phyloP scores from a whole-genome alignment of 2,797 vertebrate species.

The Knipowitschia caucasica region DNA sequence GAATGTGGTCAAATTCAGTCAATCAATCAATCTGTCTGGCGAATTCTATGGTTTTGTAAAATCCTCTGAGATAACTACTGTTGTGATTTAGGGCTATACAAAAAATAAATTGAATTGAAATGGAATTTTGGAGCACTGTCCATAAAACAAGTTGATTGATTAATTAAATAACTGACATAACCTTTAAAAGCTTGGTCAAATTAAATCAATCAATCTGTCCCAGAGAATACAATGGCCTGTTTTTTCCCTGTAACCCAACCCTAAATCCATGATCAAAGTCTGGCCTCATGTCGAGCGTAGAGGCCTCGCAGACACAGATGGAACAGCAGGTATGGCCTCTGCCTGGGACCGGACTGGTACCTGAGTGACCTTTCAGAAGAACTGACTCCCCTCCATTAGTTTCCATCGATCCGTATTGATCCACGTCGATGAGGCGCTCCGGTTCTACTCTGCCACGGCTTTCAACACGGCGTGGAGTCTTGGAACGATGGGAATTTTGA shows the following conservation, averaged over 20 bases:
- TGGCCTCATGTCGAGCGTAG: not conserved
- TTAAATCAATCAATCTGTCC: not conserved
- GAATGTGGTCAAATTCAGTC: too few relatives aligned
- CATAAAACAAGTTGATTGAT: too few relatives aligned
- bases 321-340: constrained; percentile 28
- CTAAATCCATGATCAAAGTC: constrained; percentile 7
- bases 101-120: too few relatives aligned
- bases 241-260: not conserved
- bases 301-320: not conserved
- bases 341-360: constrained; percentile 41
- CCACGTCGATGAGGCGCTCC: constrained; percentile 41
- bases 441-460: constrained; percentile 19
- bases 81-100: too few relatives aligned
- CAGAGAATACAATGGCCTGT: not conserved
- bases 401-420: constrained; percentile 53
- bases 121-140: too few relatives aligned
- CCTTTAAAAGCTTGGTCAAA: too few relatives aligned
- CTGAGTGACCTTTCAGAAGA: constrained; percentile 33
- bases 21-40: too few relatives aligned
- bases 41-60: too few relatives aligned
- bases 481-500: not conserved
- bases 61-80: too few relatives aligned
- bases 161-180: too few relatives aligned
- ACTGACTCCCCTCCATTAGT: constrained; percentile 30
- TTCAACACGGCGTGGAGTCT: constrained; percentile 14